Conservation (phyloP, 2,888 invertebrate species). For the Hirtodrosophila duncani region DNA sequence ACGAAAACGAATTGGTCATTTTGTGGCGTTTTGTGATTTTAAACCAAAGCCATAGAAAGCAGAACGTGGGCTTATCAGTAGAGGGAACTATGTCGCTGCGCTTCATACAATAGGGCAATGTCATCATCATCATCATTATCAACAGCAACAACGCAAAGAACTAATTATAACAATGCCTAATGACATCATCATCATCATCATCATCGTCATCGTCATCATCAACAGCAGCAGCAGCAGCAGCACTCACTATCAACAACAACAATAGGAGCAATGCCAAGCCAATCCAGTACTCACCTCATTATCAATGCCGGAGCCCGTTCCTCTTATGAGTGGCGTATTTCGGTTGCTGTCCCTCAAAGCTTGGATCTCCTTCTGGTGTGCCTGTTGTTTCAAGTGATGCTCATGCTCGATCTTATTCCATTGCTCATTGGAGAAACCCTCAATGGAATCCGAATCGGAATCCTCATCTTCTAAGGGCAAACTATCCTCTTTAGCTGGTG, state of each 20-base stretch:
- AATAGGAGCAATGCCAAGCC: slow-evolving; percentile 57
- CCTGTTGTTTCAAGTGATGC: slow-evolving; percentile 66
- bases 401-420: slow-evolving; percentile 77
- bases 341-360: slow-evolving; percentile 46
- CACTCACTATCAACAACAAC: slow-evolving; percentile 16
- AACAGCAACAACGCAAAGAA: background rate
- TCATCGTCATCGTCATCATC: background rate
- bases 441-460: slow-evolving; percentile 47
- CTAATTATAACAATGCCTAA: slow-evolving; percentile 42
- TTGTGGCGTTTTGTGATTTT: slow-evolving; percentile 4
- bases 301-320: slow-evolving; percentile 35
- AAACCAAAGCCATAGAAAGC: background rate
- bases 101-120: slow-evolving; percentile 27
- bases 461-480: slow-evolving; percentile 14
- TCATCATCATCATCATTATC: slow-evolving; percentile 14
- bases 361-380: slow-evolving; percentile 69
- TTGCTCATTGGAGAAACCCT: slow-evolving; percentile 75
- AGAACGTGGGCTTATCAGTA: slow-evolving; percentile 14
- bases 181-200: slow-evolving; percentile 47
- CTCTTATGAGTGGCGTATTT: slow-evolving; percentile 47
- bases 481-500: too few relatives aligned
- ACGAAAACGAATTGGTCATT: slow-evolving; percentile 8
- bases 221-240: slow-evolving; percentile 3
- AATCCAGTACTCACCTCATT: slow-evolving; percentile 62
- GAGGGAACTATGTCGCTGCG: background rate